Conservation (phyloP, 2,888 invertebrate genomes). For the Trissolcus brochymenae region DNA sequence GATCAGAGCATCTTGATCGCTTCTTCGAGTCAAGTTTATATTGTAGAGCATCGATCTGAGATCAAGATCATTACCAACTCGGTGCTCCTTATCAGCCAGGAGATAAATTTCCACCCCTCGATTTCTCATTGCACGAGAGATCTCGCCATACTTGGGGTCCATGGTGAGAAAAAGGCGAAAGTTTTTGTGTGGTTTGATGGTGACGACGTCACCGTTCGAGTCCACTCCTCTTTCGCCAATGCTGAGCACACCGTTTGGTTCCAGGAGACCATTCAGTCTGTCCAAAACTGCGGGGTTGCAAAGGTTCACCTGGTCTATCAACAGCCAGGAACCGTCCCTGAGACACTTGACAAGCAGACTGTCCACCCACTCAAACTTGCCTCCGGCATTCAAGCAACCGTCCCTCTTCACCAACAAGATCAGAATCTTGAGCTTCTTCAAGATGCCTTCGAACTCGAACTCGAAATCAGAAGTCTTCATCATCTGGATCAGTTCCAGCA, state of each 20-base stretch:
- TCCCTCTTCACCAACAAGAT: conserved; percentile 77
- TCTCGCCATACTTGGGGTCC: conserved; percentile 96
- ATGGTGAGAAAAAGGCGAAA: conserved; percentile 96
- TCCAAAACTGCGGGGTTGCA: conserved; percentile 98
- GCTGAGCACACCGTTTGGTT: conserved; percentile 91
- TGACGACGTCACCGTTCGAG: conserved; percentile 82
- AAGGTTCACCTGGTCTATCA: conserved; percentile 95
- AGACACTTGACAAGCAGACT: conserved; percentile 91
- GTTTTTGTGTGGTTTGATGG: conserved; percentile 89
- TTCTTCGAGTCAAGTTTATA: conserved; percentile 76
- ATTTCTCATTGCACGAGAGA: conserved; percentile 99
- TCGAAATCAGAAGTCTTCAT: conserved; percentile 61
- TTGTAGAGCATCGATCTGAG: conserved; percentile 78
- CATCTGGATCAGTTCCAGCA: conserved; percentile 68
- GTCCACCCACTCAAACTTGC: conserved; percentile 95
- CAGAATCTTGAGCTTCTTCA: conserved; percentile 75
- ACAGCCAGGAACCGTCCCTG: conserved; percentile 88
- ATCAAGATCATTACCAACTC: conserved; percentile 73
- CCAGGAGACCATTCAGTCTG: conserved; percentile 95
- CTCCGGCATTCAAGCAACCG: conserved; percentile 86
- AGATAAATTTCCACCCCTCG: conserved; percentile 94
- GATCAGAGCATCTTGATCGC: conserved; percentile 77
- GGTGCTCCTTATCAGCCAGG: conserved; percentile 70
- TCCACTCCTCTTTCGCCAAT: conserved; percentile 94
- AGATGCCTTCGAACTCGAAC: conserved; percentile 68